Evolutionary conservation across 2,113 vertebrate species (phyloP).

Genomic region (Sprattus sprattus): DNA sequence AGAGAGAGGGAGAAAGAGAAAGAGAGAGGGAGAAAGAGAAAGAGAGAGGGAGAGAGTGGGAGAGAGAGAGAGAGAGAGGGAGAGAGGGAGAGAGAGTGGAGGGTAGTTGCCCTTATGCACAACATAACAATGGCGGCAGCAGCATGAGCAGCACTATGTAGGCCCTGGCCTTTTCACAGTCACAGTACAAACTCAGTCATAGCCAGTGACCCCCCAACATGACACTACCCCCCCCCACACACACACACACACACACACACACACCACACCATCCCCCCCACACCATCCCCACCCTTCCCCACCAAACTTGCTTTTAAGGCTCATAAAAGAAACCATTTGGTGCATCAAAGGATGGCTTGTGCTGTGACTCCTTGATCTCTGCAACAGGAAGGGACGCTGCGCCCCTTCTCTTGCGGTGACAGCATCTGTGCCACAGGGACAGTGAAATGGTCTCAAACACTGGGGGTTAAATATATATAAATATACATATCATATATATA

Average conservation of each 20-base stretch:
- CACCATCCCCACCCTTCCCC: not conserved
- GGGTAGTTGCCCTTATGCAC: slow-evolving; percentile 8
- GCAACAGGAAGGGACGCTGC: not conserved
- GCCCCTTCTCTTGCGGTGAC: not conserved
- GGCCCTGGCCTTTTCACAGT: not conserved
- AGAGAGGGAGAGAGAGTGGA: slow-evolving; percentile 3
- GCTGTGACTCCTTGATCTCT: not conserved
- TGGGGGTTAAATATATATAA: not conserved
- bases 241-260: not conserved
- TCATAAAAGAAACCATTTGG: slow-evolving; percentile 13
- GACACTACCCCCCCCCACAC: not conserved
- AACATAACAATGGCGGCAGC: not conserved
- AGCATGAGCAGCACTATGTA: not conserved
- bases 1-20: not conserved
- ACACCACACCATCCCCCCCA: not conserved
- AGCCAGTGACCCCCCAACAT: not conserved
- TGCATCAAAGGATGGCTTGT: not conserved
- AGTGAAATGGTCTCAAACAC: not conserved
- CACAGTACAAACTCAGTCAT: slow-evolving; percentile 1
- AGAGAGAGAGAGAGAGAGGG: not conserved
- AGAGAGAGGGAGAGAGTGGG: not conserved
- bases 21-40: not conserved
- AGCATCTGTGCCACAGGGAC: not conserved
- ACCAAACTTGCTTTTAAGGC: not conserved
- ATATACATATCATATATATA: no score